phyloP scores from a whole-genome alignment of 1,140 invertebrate genomes.

The Halotydeus destructor region DNA sequence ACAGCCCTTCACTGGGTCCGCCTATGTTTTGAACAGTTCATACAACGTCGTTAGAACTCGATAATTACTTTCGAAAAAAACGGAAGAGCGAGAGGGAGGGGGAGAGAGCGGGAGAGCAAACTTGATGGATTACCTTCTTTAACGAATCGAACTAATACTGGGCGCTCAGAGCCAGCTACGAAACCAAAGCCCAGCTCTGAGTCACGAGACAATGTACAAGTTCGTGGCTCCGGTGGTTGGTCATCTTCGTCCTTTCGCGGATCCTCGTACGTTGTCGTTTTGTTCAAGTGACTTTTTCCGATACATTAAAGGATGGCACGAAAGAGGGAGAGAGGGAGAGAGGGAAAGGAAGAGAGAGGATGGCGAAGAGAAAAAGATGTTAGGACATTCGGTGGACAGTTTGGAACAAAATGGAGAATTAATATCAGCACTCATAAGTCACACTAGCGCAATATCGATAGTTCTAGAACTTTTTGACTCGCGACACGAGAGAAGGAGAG shows the following conservation, averaged over 20 bases:
- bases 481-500: too few relatives aligned
- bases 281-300: slow-evolving; percentile 76
- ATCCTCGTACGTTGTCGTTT: slow-evolving; percentile 68
- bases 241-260: slow-evolving; percentile 27
- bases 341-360: not conserved
- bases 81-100: too few relatives aligned
- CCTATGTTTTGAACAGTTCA: slow-evolving; percentile 39
- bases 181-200: slow-evolving; percentile 69
- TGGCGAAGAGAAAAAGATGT: not conserved
- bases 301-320: slow-evolving; percentile 22
- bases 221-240: slow-evolving; percentile 44
- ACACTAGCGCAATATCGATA: too few relatives aligned
- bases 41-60: not conserved
- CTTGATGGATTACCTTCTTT: slow-evolving; percentile 28
- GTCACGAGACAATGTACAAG: slow-evolving; percentile 44
- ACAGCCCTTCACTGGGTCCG: slow-evolving; percentile 65
- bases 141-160: slow-evolving; percentile 60
- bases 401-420: too few relatives aligned
- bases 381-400: not conserved
- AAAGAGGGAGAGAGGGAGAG: not conserved
- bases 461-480: too few relatives aligned
- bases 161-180: slow-evolving; percentile 71
- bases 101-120: too few relatives aligned
- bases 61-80: not conserved
- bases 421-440: too few relatives aligned